A percentile compares a stretch with the other conserved stretches of the same genome.
Conservation (phyloP, 2,797 vertebrate genomes). For the Thunnus albacares region DNA sequence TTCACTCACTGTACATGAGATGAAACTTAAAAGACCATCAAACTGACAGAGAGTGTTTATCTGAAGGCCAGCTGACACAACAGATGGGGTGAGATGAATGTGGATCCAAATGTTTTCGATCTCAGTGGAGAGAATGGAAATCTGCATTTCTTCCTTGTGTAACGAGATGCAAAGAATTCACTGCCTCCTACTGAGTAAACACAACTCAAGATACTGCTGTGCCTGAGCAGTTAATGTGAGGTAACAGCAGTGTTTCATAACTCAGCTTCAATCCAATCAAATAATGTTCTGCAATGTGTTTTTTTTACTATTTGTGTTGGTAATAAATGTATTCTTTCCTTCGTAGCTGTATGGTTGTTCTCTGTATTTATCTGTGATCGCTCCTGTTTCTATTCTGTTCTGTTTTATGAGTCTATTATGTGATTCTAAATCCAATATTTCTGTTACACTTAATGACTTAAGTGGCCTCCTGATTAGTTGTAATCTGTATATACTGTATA, state of each 20-base stretch:
- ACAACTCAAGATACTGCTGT: not conserved
- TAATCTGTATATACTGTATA: not conserved
- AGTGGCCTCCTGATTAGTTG: not conserved
- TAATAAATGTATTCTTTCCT: not conserved
- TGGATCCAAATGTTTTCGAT: slow-evolving; percentile 37
- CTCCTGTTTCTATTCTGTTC: not conserved
- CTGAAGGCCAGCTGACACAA: slow-evolving; percentile 56
- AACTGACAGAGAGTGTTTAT: slow-evolving; percentile 51
- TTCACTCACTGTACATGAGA: slow-evolving; percentile 47
- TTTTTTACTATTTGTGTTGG: not conserved
- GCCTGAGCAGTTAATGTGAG: not conserved
- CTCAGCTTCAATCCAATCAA: not conserved
- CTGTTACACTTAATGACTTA: not conserved
- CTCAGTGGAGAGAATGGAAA: slow-evolving; percentile 30
- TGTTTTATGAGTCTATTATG: not conserved
- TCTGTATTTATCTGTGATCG: not conserved
- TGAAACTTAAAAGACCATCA: slow-evolving; percentile 51
- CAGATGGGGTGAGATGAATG: slow-evolving; percentile 39
- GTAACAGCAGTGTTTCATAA: not conserved
- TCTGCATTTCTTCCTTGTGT: slow-evolving; percentile 13
- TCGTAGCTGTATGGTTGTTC: not conserved
- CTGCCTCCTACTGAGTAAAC: not conserved
- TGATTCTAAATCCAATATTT: not conserved
- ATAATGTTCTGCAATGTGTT: no score
- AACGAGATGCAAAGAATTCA: slow-evolving; percentile 14